These are phyloP conservation scores for Poecile montanus DNA, from an alignment of 2,797 vertebrate genomes.

Conservation along the genomic window DNA sequence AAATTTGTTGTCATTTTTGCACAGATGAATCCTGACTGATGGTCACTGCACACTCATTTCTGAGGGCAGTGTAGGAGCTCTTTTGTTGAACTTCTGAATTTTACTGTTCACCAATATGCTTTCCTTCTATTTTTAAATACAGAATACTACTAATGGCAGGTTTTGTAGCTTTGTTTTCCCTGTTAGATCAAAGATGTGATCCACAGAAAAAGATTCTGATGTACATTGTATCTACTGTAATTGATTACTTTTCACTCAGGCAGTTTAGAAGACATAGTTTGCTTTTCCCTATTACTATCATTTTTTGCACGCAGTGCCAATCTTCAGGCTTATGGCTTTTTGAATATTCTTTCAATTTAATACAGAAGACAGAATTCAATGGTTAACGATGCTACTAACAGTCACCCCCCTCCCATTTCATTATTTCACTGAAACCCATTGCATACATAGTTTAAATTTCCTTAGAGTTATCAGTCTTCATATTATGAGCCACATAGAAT, in stretches of 20 bases:
- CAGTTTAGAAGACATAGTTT: slow-evolving; percentile 78
- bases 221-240: slow-evolving; percentile 67
- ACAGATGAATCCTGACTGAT: slow-evolving; percentile 85
- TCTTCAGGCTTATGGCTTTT: slow-evolving; percentile 85
- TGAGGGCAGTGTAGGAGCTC: slow-evolving; percentile 81
- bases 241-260: slow-evolving; percentile 78
- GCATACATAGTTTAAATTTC: slow-evolving; percentile 26
- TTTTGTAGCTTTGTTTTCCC: slow-evolving; percentile 73
- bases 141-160: slow-evolving; percentile 82
- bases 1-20: slow-evolving; percentile 86
- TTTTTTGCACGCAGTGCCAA: slow-evolving; percentile 75
- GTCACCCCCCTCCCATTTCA: neutral
- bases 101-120: slow-evolving; percentile 55
- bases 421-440: slow-evolving; percentile 57
- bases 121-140: slow-evolving; percentile 63
- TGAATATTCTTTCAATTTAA: slow-evolving; percentile 70
- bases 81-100: slow-evolving; percentile 29
- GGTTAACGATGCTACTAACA: slow-evolving; percentile 58
- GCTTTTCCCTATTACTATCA: slow-evolving; percentile 59
- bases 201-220: slow-evolving; percentile 75
- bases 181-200: slow-evolving; percentile 74
- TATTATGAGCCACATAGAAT: slow-evolving; percentile 33
- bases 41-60: slow-evolving; percentile 85
- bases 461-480: slow-evolving; percentile 30
- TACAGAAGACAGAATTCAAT: slow-evolving; percentile 73